phyloP scores from a whole-genome alignment of 2,888 invertebrate genomes.

The Gnatocerus cornutus region DNA sequence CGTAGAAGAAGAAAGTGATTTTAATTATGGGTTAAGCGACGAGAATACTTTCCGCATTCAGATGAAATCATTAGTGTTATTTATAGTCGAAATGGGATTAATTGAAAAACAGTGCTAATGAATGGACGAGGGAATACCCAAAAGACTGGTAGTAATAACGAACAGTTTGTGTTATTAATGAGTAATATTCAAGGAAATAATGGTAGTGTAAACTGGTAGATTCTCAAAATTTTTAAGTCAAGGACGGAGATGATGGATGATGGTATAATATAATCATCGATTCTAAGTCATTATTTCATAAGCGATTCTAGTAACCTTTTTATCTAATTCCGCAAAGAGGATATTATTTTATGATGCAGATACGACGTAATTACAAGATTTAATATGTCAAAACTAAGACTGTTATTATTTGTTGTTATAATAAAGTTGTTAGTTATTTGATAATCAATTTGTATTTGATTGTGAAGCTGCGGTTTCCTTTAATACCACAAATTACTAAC shows the following conservation, averaged over 20 bases:
- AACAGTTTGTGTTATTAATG: neutral
- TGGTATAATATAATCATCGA: slow-evolving; percentile 7
- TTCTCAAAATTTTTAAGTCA: slow-evolving; percentile 6
- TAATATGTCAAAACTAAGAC: neutral
- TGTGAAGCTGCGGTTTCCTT: no score
- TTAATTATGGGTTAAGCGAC: slow-evolving; percentile 4
- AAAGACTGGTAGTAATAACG: no score
- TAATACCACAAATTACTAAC: no score
- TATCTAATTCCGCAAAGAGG: neutral
- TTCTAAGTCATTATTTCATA: neutral
- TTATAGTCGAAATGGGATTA: no score
- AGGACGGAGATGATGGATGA: slow-evolving; percentile 8
- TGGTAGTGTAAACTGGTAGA: neutral
- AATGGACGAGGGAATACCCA: neutral
- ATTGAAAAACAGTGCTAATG: no score
- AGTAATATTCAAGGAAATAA: slow-evolving; percentile 2
- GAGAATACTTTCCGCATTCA: neutral
- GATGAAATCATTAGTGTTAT: neutral
- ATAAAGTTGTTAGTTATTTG: no score
- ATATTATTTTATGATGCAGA: no score
- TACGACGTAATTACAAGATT: neutral
- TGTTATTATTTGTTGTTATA: neutral
- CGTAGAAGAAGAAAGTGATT: slow-evolving; percentile 21
- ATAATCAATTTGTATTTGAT: no score
- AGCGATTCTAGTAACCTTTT: slow-evolving; percentile 1